Conservation (phyloP, 2,888 invertebrate genomes). For the Pachliopta kotzebuea region DNA sequence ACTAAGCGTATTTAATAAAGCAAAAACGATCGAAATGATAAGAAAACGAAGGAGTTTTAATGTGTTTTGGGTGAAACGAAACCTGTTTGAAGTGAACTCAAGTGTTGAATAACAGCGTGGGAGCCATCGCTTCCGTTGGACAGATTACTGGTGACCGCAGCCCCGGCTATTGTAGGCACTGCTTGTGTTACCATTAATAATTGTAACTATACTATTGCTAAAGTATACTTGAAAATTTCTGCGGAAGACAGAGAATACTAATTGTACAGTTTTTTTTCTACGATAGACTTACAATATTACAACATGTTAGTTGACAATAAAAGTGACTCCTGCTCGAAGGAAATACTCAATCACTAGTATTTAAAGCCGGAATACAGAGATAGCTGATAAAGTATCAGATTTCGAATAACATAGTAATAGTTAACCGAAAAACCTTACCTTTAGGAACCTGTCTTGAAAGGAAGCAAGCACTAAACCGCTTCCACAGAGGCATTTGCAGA, state of each 20-base stretch:
- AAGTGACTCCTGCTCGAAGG: too few species aligned
- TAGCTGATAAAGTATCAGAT: too few species aligned
- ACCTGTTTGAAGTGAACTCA: conserved; percentile 42
- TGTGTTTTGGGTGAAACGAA: conserved; percentile 43
- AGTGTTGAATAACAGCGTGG: conserved; percentile 45
- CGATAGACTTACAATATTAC: too few species aligned
- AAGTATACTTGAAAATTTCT: not conserved
- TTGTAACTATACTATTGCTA: not conserved
- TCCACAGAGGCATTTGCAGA: too few species aligned
- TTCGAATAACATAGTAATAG: too few species aligned
- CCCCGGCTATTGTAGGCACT: conserved; percentile 28
- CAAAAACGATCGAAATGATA: not conserved
- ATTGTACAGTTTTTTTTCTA: not conserved
- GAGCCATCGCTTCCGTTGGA: conserved; percentile 35
- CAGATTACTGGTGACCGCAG: conserved; percentile 37
- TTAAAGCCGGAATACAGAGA: too few species aligned
- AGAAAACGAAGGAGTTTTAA: conserved; percentile 38
- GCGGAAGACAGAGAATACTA: not conserved
- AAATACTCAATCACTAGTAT: too few species aligned
- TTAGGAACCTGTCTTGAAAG: too few species aligned
- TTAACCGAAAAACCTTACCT: too few species aligned
- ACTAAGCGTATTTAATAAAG: not conserved
- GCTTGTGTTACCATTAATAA: conserved; percentile 10
- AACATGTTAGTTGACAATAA: too few species aligned
- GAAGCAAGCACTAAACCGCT: too few species aligned